phyloP scores from a whole-genome alignment of 1,140 invertebrate genomes.

The Aphaenogaster ashmeadi region DNA sequence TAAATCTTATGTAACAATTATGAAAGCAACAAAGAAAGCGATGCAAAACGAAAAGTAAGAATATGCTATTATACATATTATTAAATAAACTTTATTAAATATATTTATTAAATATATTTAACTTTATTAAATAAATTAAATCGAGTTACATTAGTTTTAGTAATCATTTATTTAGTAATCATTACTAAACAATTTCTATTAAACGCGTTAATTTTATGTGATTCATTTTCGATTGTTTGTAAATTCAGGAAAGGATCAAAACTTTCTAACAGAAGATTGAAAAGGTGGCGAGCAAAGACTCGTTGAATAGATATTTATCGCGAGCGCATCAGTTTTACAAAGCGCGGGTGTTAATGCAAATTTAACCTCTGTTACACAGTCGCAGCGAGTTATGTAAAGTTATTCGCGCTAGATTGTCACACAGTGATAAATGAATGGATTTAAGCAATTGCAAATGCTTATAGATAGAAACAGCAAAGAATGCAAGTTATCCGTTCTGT shows the following conservation, averaged over 20 bases:
- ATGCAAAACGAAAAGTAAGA: background rate
- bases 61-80: background rate
- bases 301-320: conserved; percentile 29
- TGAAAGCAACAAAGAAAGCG: background rate
- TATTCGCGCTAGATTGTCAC: conserved; percentile 21
- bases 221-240: background rate
- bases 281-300: background rate
- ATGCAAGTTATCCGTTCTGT: background rate
- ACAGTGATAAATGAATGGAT: conserved; percentile 5
- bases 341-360: conserved; percentile 13
- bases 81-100: background rate
- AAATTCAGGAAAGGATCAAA: background rate
- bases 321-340: conserved; percentile 23
- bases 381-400: conserved; percentile 31
- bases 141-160: background rate
- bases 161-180: background rate
- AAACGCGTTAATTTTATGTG: background rate
- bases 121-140: conserved; percentile 1
- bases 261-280: background rate
- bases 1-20: background rate
- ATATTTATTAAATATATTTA: background rate
- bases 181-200: background rate
- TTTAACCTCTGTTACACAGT: conserved; percentile 8
- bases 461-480: background rate
- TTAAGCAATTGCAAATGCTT: conserved; percentile 36